Evolutionary conservation across 2,797 vertebrate species (phyloP).

Genomic region (Nasua narica): DNA sequence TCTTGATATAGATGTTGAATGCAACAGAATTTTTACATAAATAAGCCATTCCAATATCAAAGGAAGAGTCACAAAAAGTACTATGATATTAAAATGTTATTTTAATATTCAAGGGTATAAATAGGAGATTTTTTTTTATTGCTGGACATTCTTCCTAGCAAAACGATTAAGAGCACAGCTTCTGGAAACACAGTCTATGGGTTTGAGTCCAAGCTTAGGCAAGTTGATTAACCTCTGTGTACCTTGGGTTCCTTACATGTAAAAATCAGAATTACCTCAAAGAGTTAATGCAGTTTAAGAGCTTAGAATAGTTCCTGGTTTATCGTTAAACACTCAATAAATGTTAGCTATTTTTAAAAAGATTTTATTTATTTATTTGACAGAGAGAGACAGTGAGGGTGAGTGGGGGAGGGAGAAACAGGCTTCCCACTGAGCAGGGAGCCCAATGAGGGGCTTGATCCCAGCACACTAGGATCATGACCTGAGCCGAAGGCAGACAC

Average conservation of each 20-base stretch:
- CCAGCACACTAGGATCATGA: too few species aligned
- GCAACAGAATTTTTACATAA: slow-evolving; percentile 16
- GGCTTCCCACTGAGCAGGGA: too few species aligned
- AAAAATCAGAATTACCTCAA: background rate
- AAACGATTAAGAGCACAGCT: background rate
- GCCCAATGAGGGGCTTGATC: too few species aligned
- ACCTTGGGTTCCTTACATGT: background rate
- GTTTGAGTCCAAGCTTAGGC: background rate
- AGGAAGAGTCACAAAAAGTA: background rate
- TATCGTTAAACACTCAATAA: background rate
- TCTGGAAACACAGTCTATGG: background rate
- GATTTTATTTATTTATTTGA: too few species aligned
- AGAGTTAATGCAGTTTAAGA: background rate
- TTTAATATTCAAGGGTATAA: background rate
- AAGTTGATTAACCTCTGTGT: background rate
- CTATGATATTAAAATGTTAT: background rate
- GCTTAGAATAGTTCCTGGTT: background rate
- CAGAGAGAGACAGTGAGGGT: too few species aligned
- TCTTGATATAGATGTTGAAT: slow-evolving; percentile 27
- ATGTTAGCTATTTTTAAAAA: background rate
- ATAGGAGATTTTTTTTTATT: background rate
- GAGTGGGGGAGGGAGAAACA: too few species aligned
- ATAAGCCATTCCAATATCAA: background rate
- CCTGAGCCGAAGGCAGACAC: too few species aligned
- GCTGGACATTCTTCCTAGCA: background rate